A percentile compares a stretch with the other conserved stretches of the same genome.
phyloP scores from a whole-genome alignment of 2,113 vertebrate species.

The Ophthalmolycus amberensis region DNA sequence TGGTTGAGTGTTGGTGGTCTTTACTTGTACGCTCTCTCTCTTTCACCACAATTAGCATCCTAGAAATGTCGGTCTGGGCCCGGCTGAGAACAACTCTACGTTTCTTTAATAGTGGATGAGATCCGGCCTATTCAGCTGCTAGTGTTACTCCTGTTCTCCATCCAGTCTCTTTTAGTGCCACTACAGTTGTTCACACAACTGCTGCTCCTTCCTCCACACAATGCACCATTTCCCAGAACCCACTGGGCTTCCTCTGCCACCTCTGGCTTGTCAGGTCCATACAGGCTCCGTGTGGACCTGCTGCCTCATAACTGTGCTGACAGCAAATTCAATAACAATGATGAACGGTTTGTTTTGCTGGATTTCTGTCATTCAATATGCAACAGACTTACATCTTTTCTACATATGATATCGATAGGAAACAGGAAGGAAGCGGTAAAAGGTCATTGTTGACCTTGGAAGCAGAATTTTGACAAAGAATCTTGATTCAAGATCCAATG shows the following conservation, averaged over 20 bases:
- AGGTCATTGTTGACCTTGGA: background rate
- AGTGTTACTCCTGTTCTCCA: background rate
- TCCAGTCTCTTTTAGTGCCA: background rate
- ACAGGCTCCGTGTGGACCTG: background rate
- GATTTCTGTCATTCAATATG: background rate
- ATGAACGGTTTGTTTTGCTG: background rate
- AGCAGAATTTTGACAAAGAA: background rate
- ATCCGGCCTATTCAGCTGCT: background rate
- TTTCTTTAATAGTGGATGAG: conserved; percentile 16
- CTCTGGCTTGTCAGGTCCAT: conserved; percentile 19
- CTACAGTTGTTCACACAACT: background rate
- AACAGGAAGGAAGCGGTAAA: background rate
- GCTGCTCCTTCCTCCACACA: conserved; percentile 22
- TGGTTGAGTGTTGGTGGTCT: background rate
- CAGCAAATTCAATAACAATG: background rate
- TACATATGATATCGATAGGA: background rate
- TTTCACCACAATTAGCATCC: conserved; percentile 4
- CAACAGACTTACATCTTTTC: background rate
- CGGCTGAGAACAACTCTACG: background rate
- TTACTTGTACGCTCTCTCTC: background rate
- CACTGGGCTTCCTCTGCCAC: conserved; percentile 4
- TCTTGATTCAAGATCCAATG: background rate
- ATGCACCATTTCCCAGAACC: conserved; percentile 60
- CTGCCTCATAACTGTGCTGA: background rate
- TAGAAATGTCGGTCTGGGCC: background rate